Percentiles rank a stretch among this genome's conserved stretches.
Evolutionary conservation across 2,113 vertebrate species (phyloP).

Genomic region (Melanocharis versteri): DNA sequence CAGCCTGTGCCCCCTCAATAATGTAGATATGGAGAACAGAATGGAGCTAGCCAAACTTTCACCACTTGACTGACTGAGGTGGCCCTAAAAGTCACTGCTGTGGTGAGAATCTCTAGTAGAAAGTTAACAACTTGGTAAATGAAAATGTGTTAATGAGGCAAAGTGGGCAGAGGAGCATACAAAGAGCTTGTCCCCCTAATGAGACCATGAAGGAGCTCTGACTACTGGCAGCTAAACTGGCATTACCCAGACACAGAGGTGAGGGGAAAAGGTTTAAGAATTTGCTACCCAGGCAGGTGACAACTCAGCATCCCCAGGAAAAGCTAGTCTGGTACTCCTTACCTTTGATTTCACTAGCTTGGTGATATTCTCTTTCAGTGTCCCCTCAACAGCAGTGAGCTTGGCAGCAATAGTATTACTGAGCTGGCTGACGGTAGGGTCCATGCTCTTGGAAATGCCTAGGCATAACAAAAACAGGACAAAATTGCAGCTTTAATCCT

Average conservation of each 20-base stretch:
- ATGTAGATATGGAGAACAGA: background rate
- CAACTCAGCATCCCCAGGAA: background rate
- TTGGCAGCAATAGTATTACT: conserved; percentile 85
- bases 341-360: conserved; percentile 97
- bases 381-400: conserved; percentile 86
- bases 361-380: conserved; percentile 88
- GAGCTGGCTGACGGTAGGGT: conserved; percentile 86
- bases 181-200: background rate
- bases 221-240: background rate
- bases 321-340: background rate
- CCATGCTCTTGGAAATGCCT: conserved; percentile 86
- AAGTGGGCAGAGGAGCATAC: background rate
- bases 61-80: background rate
- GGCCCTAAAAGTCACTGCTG: background rate
- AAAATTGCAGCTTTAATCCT: background rate
- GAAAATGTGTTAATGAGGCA: background rate
- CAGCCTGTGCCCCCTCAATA: background rate
- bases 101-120: background rate
- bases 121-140: background rate
- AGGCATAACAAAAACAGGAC: background rate
- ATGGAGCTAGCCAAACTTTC: background rate
- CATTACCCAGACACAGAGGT: background rate
- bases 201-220: background rate
- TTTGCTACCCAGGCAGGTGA: background rate
- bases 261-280: background rate